Percentiles rank a stretch among this genome's conserved stretches.
Evolutionary conservation across 2,888 invertebrate genomes (phyloP).

Genomic region (Mimumesa dahlbomi): DNA sequence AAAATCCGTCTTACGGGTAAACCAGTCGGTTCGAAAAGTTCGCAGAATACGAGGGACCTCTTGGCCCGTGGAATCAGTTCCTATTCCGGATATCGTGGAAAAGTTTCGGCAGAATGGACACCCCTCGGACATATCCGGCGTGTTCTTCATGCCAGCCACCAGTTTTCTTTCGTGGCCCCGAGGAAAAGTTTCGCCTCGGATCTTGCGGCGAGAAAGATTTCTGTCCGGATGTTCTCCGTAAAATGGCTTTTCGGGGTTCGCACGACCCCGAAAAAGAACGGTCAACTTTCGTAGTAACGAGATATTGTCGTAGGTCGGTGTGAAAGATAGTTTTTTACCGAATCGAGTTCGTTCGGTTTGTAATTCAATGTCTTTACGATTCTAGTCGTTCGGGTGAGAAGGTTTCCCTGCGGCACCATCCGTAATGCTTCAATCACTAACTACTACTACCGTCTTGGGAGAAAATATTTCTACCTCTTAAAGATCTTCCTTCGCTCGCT

Average conservation of each 20-base stretch:
- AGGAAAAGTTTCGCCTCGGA: constrained; percentile 50
- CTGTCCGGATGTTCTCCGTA: constrained; percentile 51
- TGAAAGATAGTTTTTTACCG: constrained; percentile 22
- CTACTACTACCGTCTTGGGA: background rate
- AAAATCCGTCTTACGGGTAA: constrained; percentile 33
- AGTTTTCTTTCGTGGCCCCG: constrained; percentile 19
- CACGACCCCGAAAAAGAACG: constrained; percentile 30
- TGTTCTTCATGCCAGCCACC: background rate
- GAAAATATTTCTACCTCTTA: constrained; percentile 5
- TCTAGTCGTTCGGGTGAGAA: background rate
- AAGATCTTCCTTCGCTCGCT: background rate
- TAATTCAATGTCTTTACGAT: constrained; percentile 22
- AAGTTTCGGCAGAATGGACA: constrained; percentile 53
- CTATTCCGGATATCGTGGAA: constrained; percentile 36
- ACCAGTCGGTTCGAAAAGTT: constrained; percentile 17
- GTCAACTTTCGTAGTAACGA: constrained; percentile 51
- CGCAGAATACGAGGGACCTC: constrained; percentile 30
- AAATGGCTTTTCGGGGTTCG: constrained; percentile 60
- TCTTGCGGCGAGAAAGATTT: constrained; percentile 36
- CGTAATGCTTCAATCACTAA: background rate
- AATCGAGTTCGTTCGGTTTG: constrained; percentile 20
- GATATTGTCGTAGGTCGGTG: constrained; percentile 48
- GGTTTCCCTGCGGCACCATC: background rate
- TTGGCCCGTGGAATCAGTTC: constrained; percentile 42
- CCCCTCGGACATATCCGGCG: constrained; percentile 45